Conservation (phyloP, 2,888 invertebrate genomes). For the Pammene fasciana region DNA sequence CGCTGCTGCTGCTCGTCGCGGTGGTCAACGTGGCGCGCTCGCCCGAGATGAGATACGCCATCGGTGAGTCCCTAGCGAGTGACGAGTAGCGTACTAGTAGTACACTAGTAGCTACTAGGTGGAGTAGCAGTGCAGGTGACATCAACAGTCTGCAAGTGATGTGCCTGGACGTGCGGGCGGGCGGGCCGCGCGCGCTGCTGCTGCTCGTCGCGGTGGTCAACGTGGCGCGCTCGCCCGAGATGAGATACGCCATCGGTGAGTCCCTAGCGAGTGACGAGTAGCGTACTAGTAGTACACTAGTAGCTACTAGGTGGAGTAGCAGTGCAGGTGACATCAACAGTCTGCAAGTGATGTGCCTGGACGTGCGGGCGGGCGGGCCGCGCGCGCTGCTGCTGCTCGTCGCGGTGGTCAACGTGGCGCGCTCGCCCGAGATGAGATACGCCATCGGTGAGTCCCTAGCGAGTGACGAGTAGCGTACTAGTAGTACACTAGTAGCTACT, state of each 20-base stretch:
- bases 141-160: conserved; percentile 86
- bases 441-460: too few relatives aligned
- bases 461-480: too few relatives aligned
- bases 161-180: conserved; percentile 89
- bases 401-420: conserved; percentile 63
- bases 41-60: too few relatives aligned
- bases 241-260: too few relatives aligned
- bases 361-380: conserved; percentile 83
- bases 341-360: conserved; percentile 88
- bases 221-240: conserved; percentile 85
- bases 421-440: conserved; percentile 86
- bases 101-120: conserved; percentile 50
- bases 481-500: too few relatives aligned
- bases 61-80: too few relatives aligned
- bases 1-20: conserved; percentile 85
- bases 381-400: conserved; percentile 86
- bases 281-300: too few relatives aligned
- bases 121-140: too few relatives aligned
- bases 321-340: conserved; percentile 85
- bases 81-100: too few relatives aligned
- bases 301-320: conserved; percentile 54
- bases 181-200: conserved; percentile 82
- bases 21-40: conserved; percentile 76
- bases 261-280: too few relatives aligned
- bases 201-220: conserved; percentile 68